A percentile compares a stretch with the other conserved stretches of the same genome.
These are phyloP conservation scores for Amiota mariae DNA, from an alignment of 2,888 invertebrate species.

Conservation along the genomic window DNA sequence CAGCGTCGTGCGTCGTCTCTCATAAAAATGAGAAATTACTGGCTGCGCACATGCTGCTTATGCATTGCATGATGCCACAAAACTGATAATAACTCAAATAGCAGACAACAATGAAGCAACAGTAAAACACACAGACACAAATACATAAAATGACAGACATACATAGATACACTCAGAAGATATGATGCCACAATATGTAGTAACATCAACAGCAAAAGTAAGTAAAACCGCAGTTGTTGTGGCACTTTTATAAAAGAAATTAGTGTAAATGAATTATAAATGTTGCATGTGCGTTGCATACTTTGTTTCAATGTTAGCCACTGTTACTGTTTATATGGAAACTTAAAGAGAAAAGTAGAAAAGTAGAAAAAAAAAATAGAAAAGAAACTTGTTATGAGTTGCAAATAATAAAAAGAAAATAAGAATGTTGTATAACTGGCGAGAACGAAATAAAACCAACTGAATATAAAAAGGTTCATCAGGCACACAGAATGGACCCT, in stretches of 20 bases:
- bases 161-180: not conserved
- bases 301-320: too few relatives aligned
- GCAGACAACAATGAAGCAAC: not conserved
- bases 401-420: too few relatives aligned
- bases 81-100: slow-evolving; percentile 22
- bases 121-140: slow-evolving; percentile 28
- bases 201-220: not conserved
- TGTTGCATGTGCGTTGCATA: slow-evolving; percentile 40
- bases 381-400: too few relatives aligned
- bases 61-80: not conserved
- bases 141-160: slow-evolving; percentile 5
- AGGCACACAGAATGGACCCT: too few relatives aligned
- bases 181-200: not conserved
- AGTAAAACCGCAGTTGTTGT: slow-evolving; percentile 36
- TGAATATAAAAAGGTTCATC: too few relatives aligned
- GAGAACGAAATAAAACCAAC: too few relatives aligned
- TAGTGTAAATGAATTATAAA: slow-evolving; percentile 66
- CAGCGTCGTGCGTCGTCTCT: slow-evolving; percentile 18
- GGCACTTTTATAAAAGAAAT: slow-evolving; percentile 57
- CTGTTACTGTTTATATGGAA: too few relatives aligned
- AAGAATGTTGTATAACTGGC: too few relatives aligned
- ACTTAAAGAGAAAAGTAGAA: too few relatives aligned
- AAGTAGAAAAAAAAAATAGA: too few relatives aligned
- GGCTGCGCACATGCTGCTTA: slow-evolving; percentile 59
- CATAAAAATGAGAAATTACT: slow-evolving; percentile 65